A percentile compares a stretch with the other conserved stretches of the same genome.
These are phyloP conservation scores for Sinocyclocheilus anshuiensis DNA, from an alignment of 2,113 vertebrate species.

Conservation along the genomic window DNA sequence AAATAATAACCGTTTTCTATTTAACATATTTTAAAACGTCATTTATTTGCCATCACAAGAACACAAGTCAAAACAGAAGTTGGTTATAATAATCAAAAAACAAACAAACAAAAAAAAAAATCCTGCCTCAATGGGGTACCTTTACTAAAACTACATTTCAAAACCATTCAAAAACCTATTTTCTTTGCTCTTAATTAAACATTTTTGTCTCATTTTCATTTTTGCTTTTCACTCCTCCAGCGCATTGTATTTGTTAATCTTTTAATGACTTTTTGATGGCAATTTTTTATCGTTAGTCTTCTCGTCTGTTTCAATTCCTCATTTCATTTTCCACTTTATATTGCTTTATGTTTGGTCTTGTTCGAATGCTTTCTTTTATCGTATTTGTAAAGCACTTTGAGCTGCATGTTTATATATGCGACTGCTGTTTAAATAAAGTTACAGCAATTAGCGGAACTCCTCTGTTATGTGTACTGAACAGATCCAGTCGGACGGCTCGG, in stretches of 20 bases:
- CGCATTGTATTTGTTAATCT: slow-evolving; percentile 11
- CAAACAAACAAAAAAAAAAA: background rate
- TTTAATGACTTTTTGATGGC: slow-evolving; percentile 33
- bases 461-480: slow-evolving; percentile 21
- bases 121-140: background rate
- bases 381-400: background rate
- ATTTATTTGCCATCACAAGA: no score
- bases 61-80: background rate
- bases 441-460: slow-evolving; percentile 2
- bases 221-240: slow-evolving; percentile 4
- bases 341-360: slow-evolving; percentile 33
- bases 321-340: slow-evolving; percentile 26
- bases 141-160: background rate
- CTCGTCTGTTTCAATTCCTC: slow-evolving; percentile 14
- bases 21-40: no score
- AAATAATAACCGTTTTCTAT: no score
- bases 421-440: slow-evolving; percentile 37
- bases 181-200: slow-evolving; percentile 13
- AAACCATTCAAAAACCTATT: slow-evolving; percentile 10
- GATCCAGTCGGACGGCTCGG: background rate
- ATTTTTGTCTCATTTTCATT: slow-evolving; percentile 8
- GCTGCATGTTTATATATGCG: slow-evolving; percentile 21
- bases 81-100: background rate
- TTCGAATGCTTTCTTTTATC: slow-evolving; percentile 9
- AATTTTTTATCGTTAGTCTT: background rate